phyloP scores from a whole-genome alignment of 2,888 invertebrate genomes.

The Drosophila peninsularis region DNA sequence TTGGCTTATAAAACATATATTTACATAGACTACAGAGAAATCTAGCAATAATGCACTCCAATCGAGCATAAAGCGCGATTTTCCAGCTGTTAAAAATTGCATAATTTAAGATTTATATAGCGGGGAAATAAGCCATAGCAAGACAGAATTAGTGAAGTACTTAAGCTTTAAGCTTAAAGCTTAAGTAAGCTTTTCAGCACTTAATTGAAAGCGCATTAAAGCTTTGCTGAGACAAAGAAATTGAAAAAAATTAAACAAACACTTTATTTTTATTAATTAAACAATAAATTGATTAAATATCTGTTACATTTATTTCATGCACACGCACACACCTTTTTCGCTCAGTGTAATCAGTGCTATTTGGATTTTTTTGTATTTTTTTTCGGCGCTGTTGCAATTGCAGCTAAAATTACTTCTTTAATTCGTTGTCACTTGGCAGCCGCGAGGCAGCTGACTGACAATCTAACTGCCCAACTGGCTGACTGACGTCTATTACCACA shows the following conservation, averaged over 20 bases:
- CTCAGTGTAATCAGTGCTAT: slow-evolving; percentile 48
- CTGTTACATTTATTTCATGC: not conserved
- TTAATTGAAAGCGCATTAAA: not conserved
- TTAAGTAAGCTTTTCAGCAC: no score
- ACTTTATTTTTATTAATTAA: no score
- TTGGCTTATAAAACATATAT: slow-evolving; percentile 8
- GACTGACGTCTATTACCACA: slow-evolving; percentile 61
- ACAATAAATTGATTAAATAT: not conserved
- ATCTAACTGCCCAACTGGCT: slow-evolving; percentile 57
- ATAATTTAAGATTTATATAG: not conserved
- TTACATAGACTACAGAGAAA: not conserved
- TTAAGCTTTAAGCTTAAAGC: not conserved
- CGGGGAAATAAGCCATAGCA: not conserved
- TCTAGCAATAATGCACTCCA: not conserved
- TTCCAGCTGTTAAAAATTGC: not conserved
- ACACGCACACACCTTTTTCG: slow-evolving; percentile 13
- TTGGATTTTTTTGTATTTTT: not conserved
- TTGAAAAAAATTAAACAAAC: no score
- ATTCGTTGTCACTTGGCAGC: slow-evolving; percentile 57
- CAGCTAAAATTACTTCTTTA: slow-evolving; percentile 46
- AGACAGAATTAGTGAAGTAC: not conserved
- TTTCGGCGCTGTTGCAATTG: slow-evolving; percentile 64
- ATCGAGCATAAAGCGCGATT: not conserved
- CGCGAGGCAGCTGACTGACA: slow-evolving; percentile 51
- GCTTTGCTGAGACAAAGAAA: not conserved